These are phyloP conservation scores for Zygothrica quintamaculata DNA, from an alignment of 2,888 invertebrate genomes.

Conservation along the genomic window DNA sequence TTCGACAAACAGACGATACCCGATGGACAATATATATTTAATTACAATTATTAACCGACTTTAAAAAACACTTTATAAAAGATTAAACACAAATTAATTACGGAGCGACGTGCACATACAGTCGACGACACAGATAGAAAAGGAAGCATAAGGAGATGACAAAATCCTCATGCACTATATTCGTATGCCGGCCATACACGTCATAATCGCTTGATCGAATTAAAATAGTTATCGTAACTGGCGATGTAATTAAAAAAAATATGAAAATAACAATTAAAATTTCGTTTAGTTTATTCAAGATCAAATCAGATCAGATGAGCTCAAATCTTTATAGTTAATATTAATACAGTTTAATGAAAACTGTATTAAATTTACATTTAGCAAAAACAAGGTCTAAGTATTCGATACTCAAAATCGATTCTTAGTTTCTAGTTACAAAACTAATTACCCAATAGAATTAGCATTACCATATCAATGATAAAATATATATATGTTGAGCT, in stretches of 20 bases:
- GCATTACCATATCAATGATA: background rate
- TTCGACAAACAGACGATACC: conserved; percentile 5
- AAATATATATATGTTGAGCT: conserved; percentile 3
- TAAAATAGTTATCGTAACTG: too few relatives aligned
- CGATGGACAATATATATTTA: conserved; percentile 16
- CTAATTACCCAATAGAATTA: background rate
- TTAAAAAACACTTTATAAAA: conserved; percentile 12
- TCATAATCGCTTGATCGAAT: background rate
- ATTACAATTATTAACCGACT: conserved; percentile 14
- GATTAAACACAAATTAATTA: conserved; percentile 19
- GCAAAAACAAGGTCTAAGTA: too few relatives aligned
- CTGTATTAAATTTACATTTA: too few relatives aligned
- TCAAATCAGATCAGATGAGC: too few relatives aligned
- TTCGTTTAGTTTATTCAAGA: too few relatives aligned
- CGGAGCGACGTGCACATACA: conserved; percentile 39
- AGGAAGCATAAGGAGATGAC: background rate
- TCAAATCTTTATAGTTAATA: too few relatives aligned
- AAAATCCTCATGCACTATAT: background rate
- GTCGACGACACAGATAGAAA: conserved; percentile 12
- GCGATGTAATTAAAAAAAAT: too few relatives aligned
- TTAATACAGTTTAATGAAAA: too few relatives aligned
- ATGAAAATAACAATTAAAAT: too few relatives aligned
- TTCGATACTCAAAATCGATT: too few relatives aligned
- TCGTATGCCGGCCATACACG: background rate
- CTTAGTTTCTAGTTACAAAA: too few relatives aligned